Evolutionary conservation across 1,140 invertebrate genomes (phyloP), one percentile per base, ranked within the genome.

Genomic region (Druon quercuslanigerum): DNA sequence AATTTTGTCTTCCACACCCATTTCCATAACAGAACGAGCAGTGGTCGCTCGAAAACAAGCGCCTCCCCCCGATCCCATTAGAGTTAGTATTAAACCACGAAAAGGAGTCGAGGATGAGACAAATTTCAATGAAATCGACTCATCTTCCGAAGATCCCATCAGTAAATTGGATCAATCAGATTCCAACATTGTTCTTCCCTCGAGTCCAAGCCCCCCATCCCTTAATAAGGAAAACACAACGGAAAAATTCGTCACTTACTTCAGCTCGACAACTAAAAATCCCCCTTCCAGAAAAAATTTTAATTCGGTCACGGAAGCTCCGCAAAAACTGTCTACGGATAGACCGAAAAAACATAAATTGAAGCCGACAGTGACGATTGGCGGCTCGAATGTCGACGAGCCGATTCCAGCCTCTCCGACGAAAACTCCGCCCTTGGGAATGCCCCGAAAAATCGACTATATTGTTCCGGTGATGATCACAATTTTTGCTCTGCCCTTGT

Each of bases 391-490:
- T 70, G 78, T 80, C 17, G 87, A 87, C 71, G 85, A 88, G 70
- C 85, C 87, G 56, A 86, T 88, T 51, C 86, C 83, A 60, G 77
- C 86, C 11, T 82, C 83, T 8, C 85, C 84, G 6, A 83, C 80
- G 33, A 87, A 83, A 57, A 82, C 77, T 25, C 81, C 76, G 17
- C 81, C 80, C 9, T 25, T 85, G 16, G 86, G 84, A 72, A 88
- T 83, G 72, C 84, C 86, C 19, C 85, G 82, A 57, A 91, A 89
- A 88, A 89, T 94, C 50, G 92, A 92, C 78, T 93, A 94, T 87
- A 91, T 95, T 52, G 91, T 95, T 79, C 94, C 94, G 74, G 91
- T 95, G 85, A 92, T 95, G 74, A 92, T 93, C 72, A 93, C 93
- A 51, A 92, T 95, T 79, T 89, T 95, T 72, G 92, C 93, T 60